phyloP scores from a whole-genome alignment of 2,888 invertebrate genomes.

The Rhogogaster chlorosoma region DNA sequence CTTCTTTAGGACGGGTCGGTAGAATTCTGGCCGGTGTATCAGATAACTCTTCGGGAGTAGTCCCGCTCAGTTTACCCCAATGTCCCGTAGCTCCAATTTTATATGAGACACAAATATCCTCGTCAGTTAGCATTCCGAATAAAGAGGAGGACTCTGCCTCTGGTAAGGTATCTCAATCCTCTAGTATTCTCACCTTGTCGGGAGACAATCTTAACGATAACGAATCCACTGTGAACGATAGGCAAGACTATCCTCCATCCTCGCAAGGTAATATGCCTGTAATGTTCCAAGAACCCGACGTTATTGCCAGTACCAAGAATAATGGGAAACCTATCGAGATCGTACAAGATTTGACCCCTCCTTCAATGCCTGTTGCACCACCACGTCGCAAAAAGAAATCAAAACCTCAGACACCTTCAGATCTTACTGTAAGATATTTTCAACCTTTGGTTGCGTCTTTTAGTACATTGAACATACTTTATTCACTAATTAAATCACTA shows the following conservation, averaged over 20 bases:
- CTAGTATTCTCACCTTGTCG: conserved; percentile 73
- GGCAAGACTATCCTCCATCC: conserved; percentile 66
- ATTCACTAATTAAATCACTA: conserved; percentile 52
- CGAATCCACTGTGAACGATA: conserved; percentile 68
- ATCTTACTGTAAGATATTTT: conserved; percentile 73
- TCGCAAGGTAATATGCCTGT: conserved; percentile 69
- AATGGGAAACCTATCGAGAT: conserved; percentile 70
- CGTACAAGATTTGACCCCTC: conserved; percentile 66
- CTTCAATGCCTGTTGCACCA: conserved; percentile 84
- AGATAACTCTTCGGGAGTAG: conserved; percentile 70
- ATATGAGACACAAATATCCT: conserved; percentile 72
- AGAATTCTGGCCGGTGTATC: conserved; percentile 86
- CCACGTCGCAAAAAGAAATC: conserved; percentile 89
- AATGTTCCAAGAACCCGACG: conserved; percentile 90
- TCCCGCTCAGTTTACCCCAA: conserved; percentile 66
- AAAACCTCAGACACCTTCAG: conserved; percentile 75
- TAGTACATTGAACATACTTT: conserved; percentile 64
- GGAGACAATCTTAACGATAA: conserved; percentile 72
- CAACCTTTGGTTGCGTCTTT: conserved; percentile 4
- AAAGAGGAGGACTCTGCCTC: conserved; percentile 74
- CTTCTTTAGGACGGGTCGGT: conserved; percentile 91
- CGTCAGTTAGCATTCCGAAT: conserved; percentile 71
- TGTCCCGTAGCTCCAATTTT: conserved; percentile 63
- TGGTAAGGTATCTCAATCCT: conserved; percentile 74
- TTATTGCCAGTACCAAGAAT: conserved; percentile 93